phyloP scores from a whole-genome alignment of 2,113 vertebrate genomes.

The Phyllopteryx taeniolatus region DNA sequence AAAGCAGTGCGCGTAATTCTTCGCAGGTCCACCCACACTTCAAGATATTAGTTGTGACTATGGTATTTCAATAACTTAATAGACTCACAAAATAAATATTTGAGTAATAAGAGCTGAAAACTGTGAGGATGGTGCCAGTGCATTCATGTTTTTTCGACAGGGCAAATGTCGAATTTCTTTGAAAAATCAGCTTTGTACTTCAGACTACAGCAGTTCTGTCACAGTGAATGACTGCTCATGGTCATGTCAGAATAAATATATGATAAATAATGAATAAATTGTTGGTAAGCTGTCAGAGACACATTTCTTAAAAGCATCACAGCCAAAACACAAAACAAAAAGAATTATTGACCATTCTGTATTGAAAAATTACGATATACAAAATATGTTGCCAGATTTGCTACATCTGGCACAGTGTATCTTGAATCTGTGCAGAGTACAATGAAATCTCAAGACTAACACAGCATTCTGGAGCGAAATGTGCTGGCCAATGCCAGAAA shows the following conservation, averaged over 20 bases:
- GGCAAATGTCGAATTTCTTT: neutral
- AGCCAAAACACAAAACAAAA: neutral
- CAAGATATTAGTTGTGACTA: conserved; percentile 18
- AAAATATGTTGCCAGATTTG: neutral
- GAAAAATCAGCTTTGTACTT: neutral
- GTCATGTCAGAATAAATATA: too few relatives aligned
- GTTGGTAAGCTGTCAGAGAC: neutral
- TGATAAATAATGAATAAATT: too few relatives aligned
- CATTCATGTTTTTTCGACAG: neutral
- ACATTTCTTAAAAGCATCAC: neutral
- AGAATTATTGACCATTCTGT: neutral
- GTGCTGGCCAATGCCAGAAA: neutral
- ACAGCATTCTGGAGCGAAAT: neutral
- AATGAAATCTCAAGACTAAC: too few relatives aligned
- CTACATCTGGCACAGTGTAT: too few relatives aligned
- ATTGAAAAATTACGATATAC: neutral
- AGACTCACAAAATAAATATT: conserved; percentile 12
- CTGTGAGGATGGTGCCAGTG: neutral
- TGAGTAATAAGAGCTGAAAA: conserved; percentile 13
- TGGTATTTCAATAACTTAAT: conserved; percentile 28
- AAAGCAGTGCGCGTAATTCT: conserved; percentile 15
- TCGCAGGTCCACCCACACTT: conserved; percentile 30
- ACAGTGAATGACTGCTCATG: neutral
- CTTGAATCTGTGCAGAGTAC: too few relatives aligned
- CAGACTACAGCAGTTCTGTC: neutral